phyloP scores from a whole-genome alignment of 2,888 invertebrate species.

The Pristionchus japonicus region DNA sequence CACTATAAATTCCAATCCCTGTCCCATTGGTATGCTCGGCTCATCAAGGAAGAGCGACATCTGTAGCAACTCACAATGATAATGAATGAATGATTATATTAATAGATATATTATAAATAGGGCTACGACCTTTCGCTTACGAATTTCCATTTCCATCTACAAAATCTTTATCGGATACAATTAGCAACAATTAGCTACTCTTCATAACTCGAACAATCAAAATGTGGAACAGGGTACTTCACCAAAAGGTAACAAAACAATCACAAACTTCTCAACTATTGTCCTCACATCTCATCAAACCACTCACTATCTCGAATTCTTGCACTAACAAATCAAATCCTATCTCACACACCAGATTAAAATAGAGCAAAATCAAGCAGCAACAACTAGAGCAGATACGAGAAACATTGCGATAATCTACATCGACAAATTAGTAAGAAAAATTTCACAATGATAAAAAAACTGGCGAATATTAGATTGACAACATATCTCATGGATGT shows the following conservation, averaged over 20 bases:
- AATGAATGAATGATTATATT: background rate
- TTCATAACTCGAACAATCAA: background rate
- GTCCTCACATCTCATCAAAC: background rate
- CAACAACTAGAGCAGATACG: background rate
- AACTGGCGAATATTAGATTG: background rate
- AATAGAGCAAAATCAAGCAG: conserved; percentile 34
- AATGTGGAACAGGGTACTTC: background rate
- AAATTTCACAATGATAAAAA: background rate
- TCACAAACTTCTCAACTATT: background rate
- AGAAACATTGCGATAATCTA: background rate
- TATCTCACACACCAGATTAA: background rate
- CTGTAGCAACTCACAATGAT: no score
- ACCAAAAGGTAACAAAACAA: background rate
- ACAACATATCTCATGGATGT: background rate
- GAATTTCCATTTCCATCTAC: background rate
- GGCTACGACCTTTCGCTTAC: background rate
- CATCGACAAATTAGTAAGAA: background rate
- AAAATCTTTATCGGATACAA: background rate
- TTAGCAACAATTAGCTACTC: background rate
- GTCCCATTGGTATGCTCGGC: no score
- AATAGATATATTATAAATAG: no score
- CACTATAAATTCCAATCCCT: no score
- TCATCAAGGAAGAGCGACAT: no score
- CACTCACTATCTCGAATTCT: background rate
- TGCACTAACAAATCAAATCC: background rate